phyloP scores from a whole-genome alignment of 2,797 vertebrate species.

The Hirundo rustica region DNA sequence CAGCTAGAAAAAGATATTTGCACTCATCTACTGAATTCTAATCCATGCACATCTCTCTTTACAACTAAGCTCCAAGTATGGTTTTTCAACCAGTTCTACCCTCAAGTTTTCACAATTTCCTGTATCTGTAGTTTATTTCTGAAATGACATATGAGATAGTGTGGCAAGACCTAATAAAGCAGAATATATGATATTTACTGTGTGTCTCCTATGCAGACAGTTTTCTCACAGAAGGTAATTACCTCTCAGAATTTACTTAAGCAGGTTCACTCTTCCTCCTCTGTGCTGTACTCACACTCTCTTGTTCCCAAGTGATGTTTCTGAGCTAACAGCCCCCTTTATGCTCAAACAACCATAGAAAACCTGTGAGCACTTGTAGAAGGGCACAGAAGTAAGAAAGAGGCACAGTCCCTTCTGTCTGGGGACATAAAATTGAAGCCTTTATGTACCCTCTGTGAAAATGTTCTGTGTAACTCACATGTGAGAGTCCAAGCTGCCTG shows the following conservation, averaged over 20 bases:
- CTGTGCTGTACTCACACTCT: background rate
- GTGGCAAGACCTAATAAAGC: background rate
- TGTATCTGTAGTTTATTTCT: background rate
- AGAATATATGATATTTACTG: background rate
- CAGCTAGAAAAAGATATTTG: background rate
- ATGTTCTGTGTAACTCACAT: accelerated
- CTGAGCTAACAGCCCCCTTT: background rate
- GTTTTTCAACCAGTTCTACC: background rate
- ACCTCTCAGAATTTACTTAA: background rate
- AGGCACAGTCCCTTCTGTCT: background rate
- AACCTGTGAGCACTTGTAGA: background rate
- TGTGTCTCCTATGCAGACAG: background rate
- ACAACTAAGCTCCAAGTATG: background rate
- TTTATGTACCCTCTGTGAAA: background rate
- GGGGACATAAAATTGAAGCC: background rate
- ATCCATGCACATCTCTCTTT: background rate
- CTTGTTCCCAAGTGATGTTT: background rate
- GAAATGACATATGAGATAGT: background rate
- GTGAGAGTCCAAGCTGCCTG: background rate
- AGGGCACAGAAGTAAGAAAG: background rate
- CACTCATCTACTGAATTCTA: background rate
- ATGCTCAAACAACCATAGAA: background rate
- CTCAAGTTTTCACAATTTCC: background rate
- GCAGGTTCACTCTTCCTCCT: background rate
- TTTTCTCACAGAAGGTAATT: background rate